Percentiles rank a stretch among this genome's conserved stretches.
Evolutionary conservation across 1,140 invertebrate species (phyloP).

Genomic region (Tribolium castaneum): DNA sequence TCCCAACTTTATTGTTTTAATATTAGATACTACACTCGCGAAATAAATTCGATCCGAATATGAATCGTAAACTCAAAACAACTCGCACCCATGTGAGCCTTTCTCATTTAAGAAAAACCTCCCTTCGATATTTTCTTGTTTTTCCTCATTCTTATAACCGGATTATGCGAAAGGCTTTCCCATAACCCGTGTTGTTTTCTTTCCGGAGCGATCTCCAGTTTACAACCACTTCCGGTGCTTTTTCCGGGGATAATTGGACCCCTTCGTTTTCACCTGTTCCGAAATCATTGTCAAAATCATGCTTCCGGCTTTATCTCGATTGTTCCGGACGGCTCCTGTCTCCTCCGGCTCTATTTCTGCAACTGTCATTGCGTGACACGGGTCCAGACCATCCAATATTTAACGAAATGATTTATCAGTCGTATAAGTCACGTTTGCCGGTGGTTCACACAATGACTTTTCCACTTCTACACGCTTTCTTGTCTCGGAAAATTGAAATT

Average conservation of each 20-base stretch:
- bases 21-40: conserved; percentile 4
- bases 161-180: conserved; percentile 22
- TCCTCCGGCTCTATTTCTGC: conserved; percentile 45
- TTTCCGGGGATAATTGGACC: neutral
- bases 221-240: conserved; percentile 23
- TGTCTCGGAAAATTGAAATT: conserved; percentile 46
- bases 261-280: conserved; percentile 10
- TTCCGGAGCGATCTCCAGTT: conserved; percentile 27
- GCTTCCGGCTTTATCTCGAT: conserved; percentile 15
- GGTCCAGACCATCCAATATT: conserved; percentile 49
- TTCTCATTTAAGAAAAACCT: conserved; percentile 10
- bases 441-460: conserved; percentile 41
- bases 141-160: conserved; percentile 40
- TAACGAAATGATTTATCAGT: conserved; percentile 50
- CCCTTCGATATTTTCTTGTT: conserved; percentile 7
- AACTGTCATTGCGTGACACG: conserved; percentile 52
- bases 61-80: conserved; percentile 23
- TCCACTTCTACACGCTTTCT: neutral
- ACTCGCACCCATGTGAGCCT: neutral
- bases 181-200: conserved; percentile 16
- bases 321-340: conserved; percentile 14
- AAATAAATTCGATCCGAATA: conserved; percentile 7
- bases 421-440: conserved; percentile 51
- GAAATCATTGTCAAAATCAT: conserved; percentile 25
- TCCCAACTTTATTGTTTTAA: conserved; percentile 38